phyloP scores from a whole-genome alignment of 2,113 vertebrate species.

The Cervus canadensis region DNA sequence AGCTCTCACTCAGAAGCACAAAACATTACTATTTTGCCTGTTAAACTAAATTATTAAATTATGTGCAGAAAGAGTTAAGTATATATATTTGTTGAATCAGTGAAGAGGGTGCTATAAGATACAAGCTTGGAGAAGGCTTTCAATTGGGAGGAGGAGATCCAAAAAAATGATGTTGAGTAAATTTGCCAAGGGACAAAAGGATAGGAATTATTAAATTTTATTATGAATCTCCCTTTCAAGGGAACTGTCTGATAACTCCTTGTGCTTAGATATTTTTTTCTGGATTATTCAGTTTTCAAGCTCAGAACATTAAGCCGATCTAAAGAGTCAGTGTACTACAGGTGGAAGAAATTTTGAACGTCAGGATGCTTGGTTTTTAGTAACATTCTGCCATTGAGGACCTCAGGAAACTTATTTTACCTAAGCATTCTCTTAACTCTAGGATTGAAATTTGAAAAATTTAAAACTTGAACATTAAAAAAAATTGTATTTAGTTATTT shows the following conservation, averaged over 20 bases:
- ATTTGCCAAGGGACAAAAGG: neutral
- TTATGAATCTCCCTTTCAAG: neutral
- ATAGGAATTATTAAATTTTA: neutral
- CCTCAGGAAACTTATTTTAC: neutral
- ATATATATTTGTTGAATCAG: neutral
- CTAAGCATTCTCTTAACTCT: neutral
- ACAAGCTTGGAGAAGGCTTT: neutral
- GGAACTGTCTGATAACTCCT: neutral
- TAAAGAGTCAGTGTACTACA: neutral
- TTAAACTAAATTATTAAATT: slow-evolving; percentile 2
- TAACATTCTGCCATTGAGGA: neutral
- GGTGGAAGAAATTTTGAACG: neutral
- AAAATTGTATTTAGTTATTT: neutral
- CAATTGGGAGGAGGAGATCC: neutral
- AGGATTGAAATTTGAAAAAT: slow-evolving; percentile 1
- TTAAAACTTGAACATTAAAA: neutral
- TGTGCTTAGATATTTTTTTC: neutral
- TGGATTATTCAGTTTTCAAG: neutral
- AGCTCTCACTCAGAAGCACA: neutral
- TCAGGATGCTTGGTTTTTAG: neutral
- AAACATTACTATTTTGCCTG: neutral
- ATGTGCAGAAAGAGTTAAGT: neutral
- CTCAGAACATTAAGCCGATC: neutral
- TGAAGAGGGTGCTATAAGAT: neutral
- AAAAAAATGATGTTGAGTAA: neutral